phyloP scores from a whole-genome alignment of 2,888 invertebrate genomes.

The Eurytoma californica region DNA sequence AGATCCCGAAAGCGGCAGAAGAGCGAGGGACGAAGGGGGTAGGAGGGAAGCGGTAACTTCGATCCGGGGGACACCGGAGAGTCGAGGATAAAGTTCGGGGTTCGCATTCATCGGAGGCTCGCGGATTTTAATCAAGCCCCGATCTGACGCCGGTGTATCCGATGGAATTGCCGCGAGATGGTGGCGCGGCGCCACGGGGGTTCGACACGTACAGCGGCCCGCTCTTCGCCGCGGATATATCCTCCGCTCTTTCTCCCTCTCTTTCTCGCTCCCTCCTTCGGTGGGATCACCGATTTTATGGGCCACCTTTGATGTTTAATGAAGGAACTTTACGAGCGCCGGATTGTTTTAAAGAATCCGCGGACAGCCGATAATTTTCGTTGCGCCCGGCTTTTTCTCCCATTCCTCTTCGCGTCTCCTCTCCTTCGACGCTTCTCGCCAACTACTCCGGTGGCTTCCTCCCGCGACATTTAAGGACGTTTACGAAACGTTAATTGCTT shows the following conservation, averaged over 20 bases:
- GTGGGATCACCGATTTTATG: slow-evolving; percentile 72
- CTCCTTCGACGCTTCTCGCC: slow-evolving; percentile 13
- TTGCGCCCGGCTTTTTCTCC: slow-evolving; percentile 55
- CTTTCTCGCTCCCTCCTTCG: slow-evolving; percentile 44
- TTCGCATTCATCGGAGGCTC: slow-evolving; percentile 66
- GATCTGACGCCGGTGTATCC: slow-evolving; percentile 69
- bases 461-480: slow-evolving; percentile 40
- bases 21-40: slow-evolving; percentile 40
- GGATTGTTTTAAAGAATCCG: slow-evolving; percentile 72
- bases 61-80: slow-evolving; percentile 46
- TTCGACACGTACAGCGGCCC: slow-evolving; percentile 71
- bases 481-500: slow-evolving; percentile 53
- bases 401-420: slow-evolving; percentile 34
- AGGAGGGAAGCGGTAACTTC: slow-evolving; percentile 45
- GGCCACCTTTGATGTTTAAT: slow-evolving; percentile 73
- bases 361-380: slow-evolving; percentile 68
- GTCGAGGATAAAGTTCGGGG: slow-evolving; percentile 69
- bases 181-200: slow-evolving; percentile 73
- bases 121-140: slow-evolving; percentile 74
- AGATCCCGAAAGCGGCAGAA: background rate
- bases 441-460: slow-evolving; percentile 46
- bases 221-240: slow-evolving; percentile 48
- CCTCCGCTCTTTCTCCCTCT: slow-evolving; percentile 29
- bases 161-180: slow-evolving; percentile 72
- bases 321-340: slow-evolving; percentile 72